Conservation (phyloP, 2,797 vertebrate species). For the Okamejei kenojei region DNA sequence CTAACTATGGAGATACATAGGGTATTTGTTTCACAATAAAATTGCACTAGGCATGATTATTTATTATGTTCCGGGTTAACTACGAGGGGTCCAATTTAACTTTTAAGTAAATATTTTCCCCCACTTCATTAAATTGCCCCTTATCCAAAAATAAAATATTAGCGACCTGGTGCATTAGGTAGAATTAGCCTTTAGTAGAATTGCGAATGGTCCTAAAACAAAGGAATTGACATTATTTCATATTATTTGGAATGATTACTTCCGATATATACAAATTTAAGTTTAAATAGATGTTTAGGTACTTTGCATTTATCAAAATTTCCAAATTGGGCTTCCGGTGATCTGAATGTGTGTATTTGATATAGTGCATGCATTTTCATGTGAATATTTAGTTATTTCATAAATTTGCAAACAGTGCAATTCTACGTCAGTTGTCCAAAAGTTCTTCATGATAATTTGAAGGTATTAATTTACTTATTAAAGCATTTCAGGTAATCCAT, state of each 20-base stretch:
- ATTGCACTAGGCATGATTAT: neutral
- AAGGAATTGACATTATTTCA: neutral
- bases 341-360: neutral
- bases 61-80: neutral
- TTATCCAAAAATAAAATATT: neutral
- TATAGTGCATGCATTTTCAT: neutral
- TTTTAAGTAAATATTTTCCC: neutral
- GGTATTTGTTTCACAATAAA: neutral
- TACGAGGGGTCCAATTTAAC: slow-evolving; percentile 3
- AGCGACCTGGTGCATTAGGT: neutral
- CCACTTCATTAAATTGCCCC: neutral
- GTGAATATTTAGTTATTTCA: neutral
- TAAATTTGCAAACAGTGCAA: neutral
- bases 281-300: neutral
- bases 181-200: neutral
- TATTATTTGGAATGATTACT: neutral
- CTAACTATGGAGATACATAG: neutral
- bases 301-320: neutral
- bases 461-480: neutral
- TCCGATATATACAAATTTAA: neutral
- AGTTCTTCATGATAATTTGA: neutral
- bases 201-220: neutral
- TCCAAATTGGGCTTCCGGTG: neutral
- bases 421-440: neutral
- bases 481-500: neutral